A percentile compares a stretch with the other conserved stretches of the same genome.
Evolutionary conservation across 1,140 invertebrate species (phyloP).

Genomic region (Pomacea maculata): DNA sequence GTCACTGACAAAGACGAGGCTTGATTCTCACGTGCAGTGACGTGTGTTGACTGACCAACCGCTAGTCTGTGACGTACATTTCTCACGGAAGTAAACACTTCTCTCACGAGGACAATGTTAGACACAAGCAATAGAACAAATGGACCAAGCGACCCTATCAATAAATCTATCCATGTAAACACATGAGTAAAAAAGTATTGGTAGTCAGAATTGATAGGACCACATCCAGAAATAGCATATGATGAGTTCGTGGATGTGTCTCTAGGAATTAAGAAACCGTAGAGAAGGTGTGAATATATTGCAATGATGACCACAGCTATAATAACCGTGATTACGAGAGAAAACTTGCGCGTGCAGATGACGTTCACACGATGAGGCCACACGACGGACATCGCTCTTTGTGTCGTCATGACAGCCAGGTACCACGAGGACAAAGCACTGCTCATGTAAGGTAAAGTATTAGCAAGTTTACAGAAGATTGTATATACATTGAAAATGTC

Average conservation of each 20-base stretch:
- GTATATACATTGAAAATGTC: slow-evolving; percentile 21
- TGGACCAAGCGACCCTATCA: too few species aligned
- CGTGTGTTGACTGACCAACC: not conserved
- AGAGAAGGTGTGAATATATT: slow-evolving; percentile 25
- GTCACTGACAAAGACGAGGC: slow-evolving; percentile 24
- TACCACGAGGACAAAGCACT: slow-evolving; percentile 32
- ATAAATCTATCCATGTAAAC: too few species aligned
- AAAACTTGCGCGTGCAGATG: slow-evolving; percentile 10
- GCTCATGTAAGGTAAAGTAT: slow-evolving; percentile 19
- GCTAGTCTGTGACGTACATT: not conserved
- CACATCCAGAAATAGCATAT: too few species aligned
- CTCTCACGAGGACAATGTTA: too few species aligned
- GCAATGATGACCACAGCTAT: slow-evolving; percentile 14
- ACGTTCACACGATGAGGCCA: slow-evolving; percentile 15
- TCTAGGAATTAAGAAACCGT: not conserved
- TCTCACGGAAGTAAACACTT: not conserved
- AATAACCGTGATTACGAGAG: not conserved
- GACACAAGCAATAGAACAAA: too few species aligned
- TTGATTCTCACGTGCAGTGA: not conserved
- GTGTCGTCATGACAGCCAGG: slow-evolving; percentile 29
- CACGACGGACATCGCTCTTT: slow-evolving; percentile 23
- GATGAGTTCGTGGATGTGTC: too few species aligned
- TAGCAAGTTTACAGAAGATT: slow-evolving; percentile 28
- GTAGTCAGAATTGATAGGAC: too few species aligned
- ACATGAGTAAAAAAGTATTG: too few species aligned